Percentiles rank a stretch among this genome's conserved stretches.
Conservation (phyloP, 1,140 invertebrate genomes). For the Oreohelix idahoensis region DNA sequence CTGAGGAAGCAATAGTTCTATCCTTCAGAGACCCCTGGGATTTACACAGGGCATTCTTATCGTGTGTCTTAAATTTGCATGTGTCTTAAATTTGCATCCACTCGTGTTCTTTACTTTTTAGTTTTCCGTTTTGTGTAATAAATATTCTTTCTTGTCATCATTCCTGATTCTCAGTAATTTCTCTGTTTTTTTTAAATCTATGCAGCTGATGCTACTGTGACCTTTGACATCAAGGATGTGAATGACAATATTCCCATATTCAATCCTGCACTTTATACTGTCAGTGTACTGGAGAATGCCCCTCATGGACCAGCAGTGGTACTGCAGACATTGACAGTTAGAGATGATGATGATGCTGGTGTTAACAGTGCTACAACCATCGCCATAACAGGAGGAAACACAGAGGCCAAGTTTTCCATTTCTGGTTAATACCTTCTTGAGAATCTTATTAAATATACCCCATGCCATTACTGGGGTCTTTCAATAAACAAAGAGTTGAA, state of each 20-base stretch:
- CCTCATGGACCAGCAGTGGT: slow-evolving; percentile 36
- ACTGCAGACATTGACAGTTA: slow-evolving; percentile 31
- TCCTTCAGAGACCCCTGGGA: too few relatives aligned
- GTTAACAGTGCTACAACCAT: slow-evolving; percentile 7
- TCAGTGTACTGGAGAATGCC: slow-evolving; percentile 38
- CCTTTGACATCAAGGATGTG: slow-evolving; percentile 42
- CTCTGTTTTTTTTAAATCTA: neutral
- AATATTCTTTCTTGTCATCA: too few relatives aligned
- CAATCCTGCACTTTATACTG: slow-evolving; percentile 35
- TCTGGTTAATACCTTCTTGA: slow-evolving; percentile 1
- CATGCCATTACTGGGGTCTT: too few relatives aligned
- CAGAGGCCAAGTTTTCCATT: slow-evolving; percentile 16
- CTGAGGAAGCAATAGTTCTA: too few relatives aligned
- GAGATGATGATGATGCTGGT: slow-evolving; percentile 29
- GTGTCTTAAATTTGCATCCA: too few relatives aligned
- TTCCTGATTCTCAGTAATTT: too few relatives aligned
- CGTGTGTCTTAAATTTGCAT: too few relatives aligned
- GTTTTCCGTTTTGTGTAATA: too few relatives aligned
- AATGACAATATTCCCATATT: slow-evolving; percentile 46
- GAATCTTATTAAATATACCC: too few relatives aligned
- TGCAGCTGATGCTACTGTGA: slow-evolving; percentile 39
- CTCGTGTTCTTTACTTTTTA: too few relatives aligned
- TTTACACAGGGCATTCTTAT: too few relatives aligned
- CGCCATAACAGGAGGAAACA: slow-evolving; percentile 23
- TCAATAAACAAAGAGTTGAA: too few relatives aligned